Conservation (phyloP, 64 coral and sea anemone species). For the Platygyra sinensis region DNA sequence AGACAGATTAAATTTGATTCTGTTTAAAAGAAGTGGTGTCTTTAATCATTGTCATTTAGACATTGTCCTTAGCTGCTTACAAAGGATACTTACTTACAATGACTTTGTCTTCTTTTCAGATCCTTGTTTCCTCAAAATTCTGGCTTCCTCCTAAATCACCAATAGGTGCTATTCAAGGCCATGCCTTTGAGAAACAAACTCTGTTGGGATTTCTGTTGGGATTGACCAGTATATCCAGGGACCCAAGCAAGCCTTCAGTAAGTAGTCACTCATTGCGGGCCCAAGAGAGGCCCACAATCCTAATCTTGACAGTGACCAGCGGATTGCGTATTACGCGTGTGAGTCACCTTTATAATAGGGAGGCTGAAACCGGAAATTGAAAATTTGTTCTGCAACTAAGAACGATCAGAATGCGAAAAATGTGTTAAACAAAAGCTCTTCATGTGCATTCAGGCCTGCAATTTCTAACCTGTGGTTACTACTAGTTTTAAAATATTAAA, state of each 20-base stretch:
- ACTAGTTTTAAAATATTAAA: neutral
- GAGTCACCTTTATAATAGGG: too few species aligned
- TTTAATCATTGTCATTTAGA: neutral
- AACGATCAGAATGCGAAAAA: too few species aligned
- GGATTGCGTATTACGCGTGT: too few species aligned
- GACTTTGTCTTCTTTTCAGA: conserved; percentile 10
- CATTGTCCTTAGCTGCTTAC: neutral
- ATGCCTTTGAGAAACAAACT: conserved; percentile 53
- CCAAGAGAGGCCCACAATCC: too few species aligned
- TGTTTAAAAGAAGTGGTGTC: neutral
- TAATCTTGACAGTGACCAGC: too few species aligned
- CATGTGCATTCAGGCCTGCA: too few species aligned
- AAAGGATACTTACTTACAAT: neutral
- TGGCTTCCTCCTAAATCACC: conserved; percentile 62
- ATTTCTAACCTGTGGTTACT: too few species aligned
- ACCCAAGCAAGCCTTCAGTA: conserved; percentile 66
- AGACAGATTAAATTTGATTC: too few species aligned
- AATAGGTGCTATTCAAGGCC: conserved; percentile 8
- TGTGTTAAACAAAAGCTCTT: too few species aligned
- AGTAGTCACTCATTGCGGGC: too few species aligned
- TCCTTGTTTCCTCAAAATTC: conserved; percentile 35
- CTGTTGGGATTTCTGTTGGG: conserved; percentile 51
- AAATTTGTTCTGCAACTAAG: too few species aligned
- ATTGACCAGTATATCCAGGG: conserved; percentile 56
- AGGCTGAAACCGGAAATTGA: too few species aligned